Conservation (phyloP, 2,888 invertebrate genomes). For the Cantharis lateralis region DNA sequence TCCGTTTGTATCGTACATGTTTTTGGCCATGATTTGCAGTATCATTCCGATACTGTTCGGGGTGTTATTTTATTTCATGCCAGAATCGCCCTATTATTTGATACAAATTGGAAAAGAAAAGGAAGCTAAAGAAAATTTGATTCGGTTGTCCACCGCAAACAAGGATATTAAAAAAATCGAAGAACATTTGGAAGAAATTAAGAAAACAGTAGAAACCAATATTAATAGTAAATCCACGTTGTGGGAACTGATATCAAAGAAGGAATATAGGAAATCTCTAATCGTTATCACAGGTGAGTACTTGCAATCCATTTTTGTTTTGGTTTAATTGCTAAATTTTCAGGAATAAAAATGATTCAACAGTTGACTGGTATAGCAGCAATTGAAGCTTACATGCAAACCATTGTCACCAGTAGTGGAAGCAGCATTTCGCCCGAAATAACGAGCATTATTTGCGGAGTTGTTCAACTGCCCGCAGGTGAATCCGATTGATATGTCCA, state of each 20-base stretch:
- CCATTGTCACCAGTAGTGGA: conserved; percentile 62
- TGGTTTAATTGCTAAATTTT: conserved; percentile 13
- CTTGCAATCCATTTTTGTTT: background rate
- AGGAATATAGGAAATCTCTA: conserved; percentile 44
- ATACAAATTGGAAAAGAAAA: conserved; percentile 47
- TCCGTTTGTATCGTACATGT: conserved; percentile 51
- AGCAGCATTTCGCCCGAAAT: conserved; percentile 60
- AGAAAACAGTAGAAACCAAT: conserved; percentile 48
- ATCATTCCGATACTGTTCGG: conserved; percentile 51
- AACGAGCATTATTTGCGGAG: conserved; percentile 64
- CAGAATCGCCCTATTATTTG: conserved; percentile 57
- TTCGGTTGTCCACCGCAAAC: conserved; percentile 17
- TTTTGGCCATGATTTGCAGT: conserved; percentile 47
- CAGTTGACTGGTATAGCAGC: conserved; percentile 65
- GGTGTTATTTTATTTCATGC: conserved; percentile 52
- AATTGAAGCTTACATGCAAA: conserved; percentile 65
- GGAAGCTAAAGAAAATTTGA: conserved; percentile 47
- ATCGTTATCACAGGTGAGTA: conserved; percentile 57
- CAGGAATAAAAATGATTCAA: conserved; percentile 63
- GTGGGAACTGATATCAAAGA: conserved; percentile 46
- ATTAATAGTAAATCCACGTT: conserved; percentile 48
- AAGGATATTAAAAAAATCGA: conserved; percentile 45
- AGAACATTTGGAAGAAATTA: conserved; percentile 33
- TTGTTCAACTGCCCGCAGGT: conserved; percentile 60
- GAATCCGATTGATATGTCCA: too few relatives aligned